Percentiles rank a stretch among this genome's conserved stretches.
Conservation (phyloP, 2,888 invertebrate genomes). For the Peribatodes rhomboidaria region DNA sequence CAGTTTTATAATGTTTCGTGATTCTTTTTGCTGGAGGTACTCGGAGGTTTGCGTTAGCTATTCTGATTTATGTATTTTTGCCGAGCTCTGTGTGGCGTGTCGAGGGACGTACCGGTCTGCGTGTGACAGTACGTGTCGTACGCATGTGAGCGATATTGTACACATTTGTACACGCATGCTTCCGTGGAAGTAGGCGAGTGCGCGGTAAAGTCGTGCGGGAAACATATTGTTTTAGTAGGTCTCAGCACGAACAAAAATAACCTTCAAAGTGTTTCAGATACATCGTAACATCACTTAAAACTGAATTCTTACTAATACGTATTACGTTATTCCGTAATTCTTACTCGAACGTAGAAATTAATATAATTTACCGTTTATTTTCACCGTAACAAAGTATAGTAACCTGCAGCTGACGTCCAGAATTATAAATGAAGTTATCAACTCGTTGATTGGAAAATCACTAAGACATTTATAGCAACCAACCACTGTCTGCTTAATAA, state of each 20-base stretch:
- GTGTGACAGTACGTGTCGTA: background rate
- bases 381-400: too few species aligned
- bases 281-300: background rate
- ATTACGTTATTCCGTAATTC: too few species aligned
- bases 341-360: too few species aligned
- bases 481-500: too few species aligned
- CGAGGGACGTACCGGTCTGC: background rate
- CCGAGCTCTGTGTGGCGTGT: conserved; percentile 41
- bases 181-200: conserved; percentile 23
- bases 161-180: conserved; percentile 9
- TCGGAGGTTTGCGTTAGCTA: conserved; percentile 34
- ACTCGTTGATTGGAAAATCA: too few species aligned
- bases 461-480: too few species aligned
- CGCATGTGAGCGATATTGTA: conserved; percentile 1
- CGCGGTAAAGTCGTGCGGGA: conserved; percentile 17
- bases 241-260: conserved; percentile 24
- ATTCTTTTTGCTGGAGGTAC: conserved; percentile 50
- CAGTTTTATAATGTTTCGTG: conserved; percentile 63
- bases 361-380: too few species aligned
- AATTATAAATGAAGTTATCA: too few species aligned
- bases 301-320: too few species aligned
- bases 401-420: too few species aligned
- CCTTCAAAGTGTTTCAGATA: conserved; percentile 7
- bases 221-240: conserved; percentile 19
- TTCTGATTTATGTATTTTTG: conserved; percentile 33